Evolutionary conservation across 2,888 invertebrate genomes (phyloP).

Genomic region (Hypsopygia costalis): DNA sequence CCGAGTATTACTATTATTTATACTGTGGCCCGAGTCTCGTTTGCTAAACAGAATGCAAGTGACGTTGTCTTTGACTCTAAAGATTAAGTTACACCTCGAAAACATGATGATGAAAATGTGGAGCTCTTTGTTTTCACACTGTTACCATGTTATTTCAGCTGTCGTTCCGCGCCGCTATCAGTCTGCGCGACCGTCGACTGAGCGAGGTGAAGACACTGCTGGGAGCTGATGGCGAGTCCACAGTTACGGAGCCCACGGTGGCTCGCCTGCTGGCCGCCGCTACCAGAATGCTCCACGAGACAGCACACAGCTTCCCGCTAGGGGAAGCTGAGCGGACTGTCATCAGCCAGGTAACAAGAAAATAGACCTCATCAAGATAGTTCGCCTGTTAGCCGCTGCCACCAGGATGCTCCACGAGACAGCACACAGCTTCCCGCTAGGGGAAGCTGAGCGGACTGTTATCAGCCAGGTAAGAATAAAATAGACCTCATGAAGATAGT

Average conservation of each 20-base stretch:
- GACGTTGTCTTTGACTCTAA: too few relatives aligned
- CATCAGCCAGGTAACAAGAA: constrained; percentile 80
- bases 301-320: constrained; percentile 85
- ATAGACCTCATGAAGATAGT: too few relatives aligned
- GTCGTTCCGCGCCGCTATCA: constrained; percentile 70
- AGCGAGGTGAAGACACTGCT: constrained; percentile 85
- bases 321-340: constrained; percentile 85
- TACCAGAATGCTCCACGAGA: constrained; percentile 83
- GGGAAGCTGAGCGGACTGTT: constrained; percentile 84
- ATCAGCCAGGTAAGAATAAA: constrained; percentile 81
- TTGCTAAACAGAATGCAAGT: too few relatives aligned
- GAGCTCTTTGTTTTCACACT: too few relatives aligned
- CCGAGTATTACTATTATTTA: too few relatives aligned
- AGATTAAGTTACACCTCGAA: too few relatives aligned
- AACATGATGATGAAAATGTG: too few relatives aligned
- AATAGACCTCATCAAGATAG: too few relatives aligned
- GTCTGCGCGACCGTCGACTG: constrained; percentile 86
- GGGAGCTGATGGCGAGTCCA: constrained; percentile 61
- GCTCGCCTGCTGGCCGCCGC: constrained; percentile 80
- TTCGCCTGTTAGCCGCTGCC: constrained; percentile 80
- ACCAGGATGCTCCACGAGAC: constrained; percentile 84
- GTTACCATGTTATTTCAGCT: constrained; percentile 44
- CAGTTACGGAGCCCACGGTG: constrained; percentile 44
- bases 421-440: constrained; percentile 85
- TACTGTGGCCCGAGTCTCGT: too few relatives aligned